These are phyloP conservation scores for Dicentrarchus labrax DNA, from an alignment of 2,113 vertebrate species.

Conservation along the genomic window DNA sequence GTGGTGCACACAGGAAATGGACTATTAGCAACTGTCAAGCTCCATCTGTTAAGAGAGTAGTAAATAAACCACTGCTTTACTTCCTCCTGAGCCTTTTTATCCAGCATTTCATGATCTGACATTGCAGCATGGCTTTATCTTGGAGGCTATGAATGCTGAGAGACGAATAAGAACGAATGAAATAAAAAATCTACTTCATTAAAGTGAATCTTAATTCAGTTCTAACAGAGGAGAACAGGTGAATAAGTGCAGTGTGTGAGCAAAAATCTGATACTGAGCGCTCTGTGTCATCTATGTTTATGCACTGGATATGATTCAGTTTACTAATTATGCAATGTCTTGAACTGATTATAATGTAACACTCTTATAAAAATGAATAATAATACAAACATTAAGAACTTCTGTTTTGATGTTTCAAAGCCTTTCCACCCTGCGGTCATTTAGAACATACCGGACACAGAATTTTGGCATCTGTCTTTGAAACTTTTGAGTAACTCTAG, in stretches of 20 bases:
- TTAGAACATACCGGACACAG: not conserved
- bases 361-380: not conserved
- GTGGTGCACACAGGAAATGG: not conserved
- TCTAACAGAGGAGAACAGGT: not conserved
- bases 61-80: not conserved
- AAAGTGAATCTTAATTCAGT: not conserved
- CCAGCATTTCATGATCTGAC: not conserved
- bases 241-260: not conserved
- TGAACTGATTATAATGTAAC: not conserved
- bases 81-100: not conserved
- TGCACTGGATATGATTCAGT: not conserved
- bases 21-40: conserved; percentile 13
- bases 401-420: not conserved
- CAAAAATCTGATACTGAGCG: not conserved
- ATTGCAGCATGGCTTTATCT: not conserved
- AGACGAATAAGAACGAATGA: not conserved
- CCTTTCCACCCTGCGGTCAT: not conserved
- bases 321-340: not conserved
- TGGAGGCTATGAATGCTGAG: too few species aligned
- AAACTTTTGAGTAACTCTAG: not conserved
- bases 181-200: not conserved
- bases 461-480: not conserved
- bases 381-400: not conserved
- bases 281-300: not conserved
- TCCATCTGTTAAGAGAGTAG: not conserved